Evolutionary conservation across 2,797 vertebrate genomes (phyloP), one percentile per base, ranked within the genome.

Genomic region (Microtus agrestis): DNA sequence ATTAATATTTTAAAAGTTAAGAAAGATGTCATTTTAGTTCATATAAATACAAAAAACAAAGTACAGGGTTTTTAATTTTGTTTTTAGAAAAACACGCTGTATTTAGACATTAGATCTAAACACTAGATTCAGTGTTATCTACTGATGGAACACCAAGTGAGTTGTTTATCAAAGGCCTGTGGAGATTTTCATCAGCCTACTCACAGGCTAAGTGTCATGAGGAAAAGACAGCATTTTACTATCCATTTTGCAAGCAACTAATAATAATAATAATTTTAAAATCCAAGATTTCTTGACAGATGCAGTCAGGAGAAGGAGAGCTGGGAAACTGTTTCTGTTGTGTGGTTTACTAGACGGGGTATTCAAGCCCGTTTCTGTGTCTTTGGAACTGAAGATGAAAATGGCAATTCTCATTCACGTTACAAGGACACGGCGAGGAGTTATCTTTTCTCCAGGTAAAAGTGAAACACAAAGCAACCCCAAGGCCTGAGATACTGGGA

Each of bases 301-400:
- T 56, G 25, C 85, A 86, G 4, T 91, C 29, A 91, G 54, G 12
- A 92, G 93, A 92, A 88, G 31, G 21, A 91, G 89, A 94, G 71
- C 25, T 19, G 37, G 59, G 91, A 82, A 71, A 23, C 84, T n/a
- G n/a, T 34, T 92, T 81, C 43, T 19, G 81, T 71, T 40, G 25
- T 69, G 74, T 65, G n/a, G 76, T 34, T 92, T 86, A 94, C 59
- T 87, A 79, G 79, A 90, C 43, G 6, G 43, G 43, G 86, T 11
- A 4, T 63, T 93, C 67, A 31, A 67, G 77, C 37, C 61, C 81
- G 21, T 76, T 79, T 79, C 90, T 34, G 40, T 48, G 54, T n/a
- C 95, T 82, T 88, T 89, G 56, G 84, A 86, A 56, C 37, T 82
- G 54, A 93, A 97, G 95, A 82, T 65, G 81, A 89, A 95, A 97